Evolutionary conservation across 2,888 invertebrate species (phyloP), one percentile per base, ranked within the genome.

Genomic region (Acanthosepion pharaonis): DNA sequence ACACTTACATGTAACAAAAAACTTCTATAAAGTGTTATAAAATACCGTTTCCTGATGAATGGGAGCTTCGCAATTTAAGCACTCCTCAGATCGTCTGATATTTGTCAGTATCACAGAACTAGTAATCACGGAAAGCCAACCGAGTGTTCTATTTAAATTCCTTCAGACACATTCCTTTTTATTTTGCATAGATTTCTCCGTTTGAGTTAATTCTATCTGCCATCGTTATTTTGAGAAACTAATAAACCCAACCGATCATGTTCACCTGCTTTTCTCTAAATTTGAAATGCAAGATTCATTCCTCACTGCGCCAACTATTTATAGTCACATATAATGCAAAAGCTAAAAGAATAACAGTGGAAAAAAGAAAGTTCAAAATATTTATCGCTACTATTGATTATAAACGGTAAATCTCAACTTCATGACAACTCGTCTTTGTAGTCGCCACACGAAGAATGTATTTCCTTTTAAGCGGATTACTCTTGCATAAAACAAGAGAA

Each of bases 321-420:
- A 78, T 78, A 78, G 78, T 5, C 78, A n/a, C 9, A 15, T 33
- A 78, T 9, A n/a, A 78, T 33, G 15, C 11, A 33, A 78, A 33
- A n/a, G 4, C 28, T 8, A 64, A 64, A 64, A 64, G 64, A 64
- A n/a, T 33, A n/a, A 11, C n/a, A 11, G 15, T 78, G n/a, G n/a
- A 15, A 78, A 78, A 42, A 42, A 42, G 33, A 42, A 33, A 78
- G n/a, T 78, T 78, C n/a, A 78, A 78, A 78, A 78, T 78, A 78
- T 78, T 78, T 78, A 78, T n/a, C 78, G 78, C n/a, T 78, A 78
- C n/a, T 78, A 78, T 78, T 78, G 78, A 78, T 78, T 78, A 78
- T n/a, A 78, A 78, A 78, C n/a, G 78, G 33, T 78, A 78, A 78
- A 78, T 78, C 78, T 78, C 78, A n/a, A 78, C 78, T 33, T n/a